Conservation (phyloP, 2,888 invertebrate genomes). For the Lycophotia porphyrea region DNA sequence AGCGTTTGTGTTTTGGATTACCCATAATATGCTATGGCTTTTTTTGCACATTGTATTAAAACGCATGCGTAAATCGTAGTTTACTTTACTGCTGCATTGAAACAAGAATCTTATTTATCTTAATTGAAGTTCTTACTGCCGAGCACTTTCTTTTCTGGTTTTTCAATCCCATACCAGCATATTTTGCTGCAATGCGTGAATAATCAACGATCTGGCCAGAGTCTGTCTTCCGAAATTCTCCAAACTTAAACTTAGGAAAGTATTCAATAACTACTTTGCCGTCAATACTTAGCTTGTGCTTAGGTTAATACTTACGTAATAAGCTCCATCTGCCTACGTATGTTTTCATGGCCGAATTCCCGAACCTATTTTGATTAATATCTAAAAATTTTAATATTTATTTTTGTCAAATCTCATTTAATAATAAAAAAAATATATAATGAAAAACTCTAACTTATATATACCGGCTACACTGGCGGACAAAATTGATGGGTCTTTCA, state of each 20-base stretch:
- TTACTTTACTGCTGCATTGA: neutral
- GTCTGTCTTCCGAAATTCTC: neutral
- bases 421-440: too few relatives aligned
- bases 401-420: neutral
- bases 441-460: too few relatives aligned
- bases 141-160: neutral
- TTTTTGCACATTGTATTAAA: neutral
- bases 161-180: neutral
- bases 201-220: neutral
- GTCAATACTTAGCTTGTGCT: too few relatives aligned
- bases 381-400: neutral
- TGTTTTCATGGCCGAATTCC: too few relatives aligned
- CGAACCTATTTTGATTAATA: too few relatives aligned
- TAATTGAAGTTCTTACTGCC: neutral
- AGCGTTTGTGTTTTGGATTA: conserved; percentile 1
- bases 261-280: neutral
- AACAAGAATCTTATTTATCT: too few relatives aligned
- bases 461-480: too few relatives aligned
- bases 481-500: too few relatives aligned
- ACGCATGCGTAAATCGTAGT: neutral
- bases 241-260: neutral
- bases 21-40: neutral
- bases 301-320: too few relatives aligned
- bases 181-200: neutral
- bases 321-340: neutral